Conservation (phyloP, 2,888 invertebrate species). For the Tubiluchus corallicola region DNA sequence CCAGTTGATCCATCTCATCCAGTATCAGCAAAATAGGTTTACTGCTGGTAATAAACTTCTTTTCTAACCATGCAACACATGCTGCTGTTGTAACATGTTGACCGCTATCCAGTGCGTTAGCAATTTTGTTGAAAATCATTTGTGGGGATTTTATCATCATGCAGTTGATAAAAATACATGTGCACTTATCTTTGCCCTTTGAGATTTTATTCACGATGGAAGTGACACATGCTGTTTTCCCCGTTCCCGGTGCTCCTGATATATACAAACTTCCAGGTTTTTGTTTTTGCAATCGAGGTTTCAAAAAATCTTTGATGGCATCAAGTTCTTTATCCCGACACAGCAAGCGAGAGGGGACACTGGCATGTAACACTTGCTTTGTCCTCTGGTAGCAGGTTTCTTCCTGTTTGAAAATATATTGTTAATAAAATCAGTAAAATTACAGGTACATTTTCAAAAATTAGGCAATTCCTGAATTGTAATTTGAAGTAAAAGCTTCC, state of each 20-base stretch:
- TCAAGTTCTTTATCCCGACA: slow-evolving; percentile 61
- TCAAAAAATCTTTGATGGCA: slow-evolving; percentile 47
- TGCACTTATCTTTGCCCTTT: not conserved
- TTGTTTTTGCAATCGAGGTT: slow-evolving; percentile 40
- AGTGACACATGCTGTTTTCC: slow-evolving; percentile 74
- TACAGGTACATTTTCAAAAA: too few relatives aligned
- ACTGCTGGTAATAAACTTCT: slow-evolving; percentile 42
- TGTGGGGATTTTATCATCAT: slow-evolving; percentile 66
- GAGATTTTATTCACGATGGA: slow-evolving; percentile 43
- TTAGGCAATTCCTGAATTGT: too few relatives aligned
- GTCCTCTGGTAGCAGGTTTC: slow-evolving; percentile 26
- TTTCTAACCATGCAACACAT: slow-evolving; percentile 45
- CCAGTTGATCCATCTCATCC: slow-evolving; percentile 88
- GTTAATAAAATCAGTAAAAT: too few relatives aligned
- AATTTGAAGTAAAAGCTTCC: too few relatives aligned
- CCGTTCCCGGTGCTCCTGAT: slow-evolving; percentile 92
- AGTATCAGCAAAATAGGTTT: slow-evolving; percentile 63
- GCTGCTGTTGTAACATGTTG: slow-evolving; percentile 29
- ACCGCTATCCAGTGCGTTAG: slow-evolving; percentile 46
- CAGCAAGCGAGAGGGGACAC: slow-evolving; percentile 31
- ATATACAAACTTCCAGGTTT: slow-evolving; percentile 69
- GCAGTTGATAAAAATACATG: slow-evolving; percentile 55
- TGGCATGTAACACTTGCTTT: slow-evolving; percentile 36
- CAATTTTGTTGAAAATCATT: slow-evolving; percentile 57
- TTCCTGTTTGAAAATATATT: too few relatives aligned